Conservation (phyloP, 2,888 invertebrate species). For the Athalia rosae region DNA sequence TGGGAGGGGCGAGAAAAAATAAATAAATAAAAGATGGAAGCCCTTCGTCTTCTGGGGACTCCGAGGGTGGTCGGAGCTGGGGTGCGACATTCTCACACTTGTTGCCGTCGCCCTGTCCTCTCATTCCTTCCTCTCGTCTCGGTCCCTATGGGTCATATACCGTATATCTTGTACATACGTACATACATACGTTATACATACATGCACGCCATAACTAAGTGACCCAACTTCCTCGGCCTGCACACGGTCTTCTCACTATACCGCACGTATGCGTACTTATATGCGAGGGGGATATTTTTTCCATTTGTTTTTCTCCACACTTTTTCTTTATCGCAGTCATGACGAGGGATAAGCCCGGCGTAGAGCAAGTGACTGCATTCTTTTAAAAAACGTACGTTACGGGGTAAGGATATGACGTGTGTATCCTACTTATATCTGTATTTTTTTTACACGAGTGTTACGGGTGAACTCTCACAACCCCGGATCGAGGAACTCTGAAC, state of each 20-base stretch:
- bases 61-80: conserved; percentile 19
- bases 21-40: conserved; percentile 31
- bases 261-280: background rate
- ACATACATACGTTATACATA: background rate
- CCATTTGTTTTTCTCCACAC: background rate
- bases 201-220: background rate
- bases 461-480: background rate
- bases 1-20: conserved; percentile 1
- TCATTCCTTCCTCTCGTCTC: background rate
- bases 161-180: background rate
- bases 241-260: conserved; percentile 17
- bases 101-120: conserved; percentile 34
- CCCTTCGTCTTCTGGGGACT: conserved; percentile 28
- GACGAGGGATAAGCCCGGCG: conserved; percentile 28
- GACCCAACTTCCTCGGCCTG: conserved; percentile 35
- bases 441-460: background rate
- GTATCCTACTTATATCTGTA: background rate
- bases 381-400: conserved; percentile 10
- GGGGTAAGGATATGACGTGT: background rate
- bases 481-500: too few species aligned
- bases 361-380: conserved; percentile 39
- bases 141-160: background rate
- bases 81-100: conserved; percentile 44
- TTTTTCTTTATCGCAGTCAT: background rate
- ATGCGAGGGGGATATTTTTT: conserved; percentile 3